Evolutionary conservation across 2,797 vertebrate genomes (phyloP).

Genomic region (Miichthys miiuy): DNA sequence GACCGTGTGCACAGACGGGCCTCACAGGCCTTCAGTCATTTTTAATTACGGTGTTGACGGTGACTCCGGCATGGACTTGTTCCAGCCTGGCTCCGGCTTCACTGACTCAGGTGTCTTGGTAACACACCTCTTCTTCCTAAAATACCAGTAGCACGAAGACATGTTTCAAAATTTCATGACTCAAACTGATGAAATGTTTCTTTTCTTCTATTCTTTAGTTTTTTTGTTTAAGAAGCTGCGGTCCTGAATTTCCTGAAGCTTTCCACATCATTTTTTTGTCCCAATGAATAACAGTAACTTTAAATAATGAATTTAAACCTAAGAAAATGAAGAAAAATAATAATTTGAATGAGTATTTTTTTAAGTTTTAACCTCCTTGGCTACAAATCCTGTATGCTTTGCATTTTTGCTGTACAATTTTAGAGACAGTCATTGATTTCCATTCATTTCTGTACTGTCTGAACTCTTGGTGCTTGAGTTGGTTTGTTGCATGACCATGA

Average conservation of each 20-base stretch:
- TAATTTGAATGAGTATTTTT: not conserved
- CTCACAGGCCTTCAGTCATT: constrained; percentile 57
- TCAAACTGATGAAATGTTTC: not conserved
- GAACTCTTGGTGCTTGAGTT: not conserved
- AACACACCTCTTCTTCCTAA: not conserved
- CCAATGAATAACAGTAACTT: too few relatives aligned
- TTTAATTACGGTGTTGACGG: constrained; percentile 64
- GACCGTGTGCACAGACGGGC: constrained; percentile 36
- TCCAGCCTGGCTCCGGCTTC: constrained; percentile 31
- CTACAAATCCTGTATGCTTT: not conserved
- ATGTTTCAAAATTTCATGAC: not conserved
- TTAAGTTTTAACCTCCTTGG: not conserved
- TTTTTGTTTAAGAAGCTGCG: not conserved
- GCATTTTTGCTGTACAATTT: not conserved
- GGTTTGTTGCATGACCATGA: not conserved
- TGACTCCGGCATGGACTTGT: constrained; percentile 53
- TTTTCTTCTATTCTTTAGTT: not conserved
- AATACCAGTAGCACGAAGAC: not conserved
- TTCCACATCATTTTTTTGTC: not conserved
- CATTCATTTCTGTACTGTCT: not conserved
- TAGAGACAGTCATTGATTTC: not conserved
- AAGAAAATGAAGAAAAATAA: not conserved
- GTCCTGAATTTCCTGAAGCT: not conserved
- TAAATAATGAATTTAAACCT: too few relatives aligned
- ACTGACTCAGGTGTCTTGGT: constrained; percentile 37